Percentiles rank a stretch among this genome's conserved stretches.
Evolutionary conservation across 2,797 vertebrate species (phyloP).

Genomic region (Iguana delicatissima): DNA sequence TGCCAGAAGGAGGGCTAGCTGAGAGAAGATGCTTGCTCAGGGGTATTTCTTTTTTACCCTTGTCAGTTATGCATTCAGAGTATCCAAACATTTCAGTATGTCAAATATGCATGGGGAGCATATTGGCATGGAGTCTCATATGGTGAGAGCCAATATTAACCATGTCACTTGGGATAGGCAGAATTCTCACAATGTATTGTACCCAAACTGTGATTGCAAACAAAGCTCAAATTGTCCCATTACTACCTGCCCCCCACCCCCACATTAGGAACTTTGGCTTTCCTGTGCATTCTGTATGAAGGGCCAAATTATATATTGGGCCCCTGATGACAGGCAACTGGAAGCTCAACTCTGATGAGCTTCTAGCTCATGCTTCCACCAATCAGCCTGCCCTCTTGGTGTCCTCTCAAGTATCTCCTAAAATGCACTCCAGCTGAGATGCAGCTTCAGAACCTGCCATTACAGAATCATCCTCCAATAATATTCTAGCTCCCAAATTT

Average conservation of each 20-base stretch:
- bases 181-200: not conserved
- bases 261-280: not conserved
- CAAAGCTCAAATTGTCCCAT: not conserved
- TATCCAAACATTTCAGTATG: not conserved
- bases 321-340: not conserved
- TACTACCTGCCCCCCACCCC: too few species aligned
- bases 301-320: not conserved
- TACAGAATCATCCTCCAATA: not conserved
- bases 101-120: not conserved
- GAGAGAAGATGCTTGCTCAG: not conserved
- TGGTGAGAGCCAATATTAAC: not conserved
- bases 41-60: not conserved
- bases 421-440: not conserved
- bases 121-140: not conserved
- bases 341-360: not conserved
- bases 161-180: not conserved
- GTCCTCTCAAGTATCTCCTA: not conserved
- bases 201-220: too few species aligned
- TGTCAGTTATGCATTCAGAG: not conserved
- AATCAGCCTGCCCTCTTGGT: not conserved
- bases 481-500: slow-evolving; percentile 8
- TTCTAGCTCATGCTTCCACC: not conserved
- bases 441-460: not conserved
- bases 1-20: not conserved
- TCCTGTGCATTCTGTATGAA: not conserved